phyloP scores from a whole-genome alignment of 2,888 invertebrate genomes.

The Ophion slaviceki region DNA sequence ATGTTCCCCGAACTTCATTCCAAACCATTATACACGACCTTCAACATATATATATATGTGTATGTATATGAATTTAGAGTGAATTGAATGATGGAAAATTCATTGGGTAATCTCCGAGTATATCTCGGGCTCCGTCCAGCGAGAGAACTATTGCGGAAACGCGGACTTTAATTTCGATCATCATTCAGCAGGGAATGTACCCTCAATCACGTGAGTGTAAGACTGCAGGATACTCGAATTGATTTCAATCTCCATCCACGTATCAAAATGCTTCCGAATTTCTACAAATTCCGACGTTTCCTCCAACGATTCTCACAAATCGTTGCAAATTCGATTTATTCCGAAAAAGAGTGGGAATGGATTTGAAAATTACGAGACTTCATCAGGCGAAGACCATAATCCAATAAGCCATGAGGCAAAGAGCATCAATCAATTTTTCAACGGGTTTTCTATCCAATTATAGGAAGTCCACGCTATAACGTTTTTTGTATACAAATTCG shows the following conservation, averaged over 20 bases:
- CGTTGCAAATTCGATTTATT: neutral
- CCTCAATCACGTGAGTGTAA: conserved; percentile 53
- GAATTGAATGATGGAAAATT: conserved; percentile 65
- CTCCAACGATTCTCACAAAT: neutral
- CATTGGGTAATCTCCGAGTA: conserved; percentile 63
- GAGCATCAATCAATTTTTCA: no score
- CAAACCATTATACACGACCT: neutral
- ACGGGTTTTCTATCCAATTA: neutral
- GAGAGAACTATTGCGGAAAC: conserved; percentile 31
- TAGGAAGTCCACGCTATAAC: no score
- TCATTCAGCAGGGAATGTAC: conserved; percentile 57
- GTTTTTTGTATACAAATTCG: neutral
- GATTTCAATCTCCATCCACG: neutral
- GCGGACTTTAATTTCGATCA: conserved; percentile 63
- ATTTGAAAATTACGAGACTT: neutral
- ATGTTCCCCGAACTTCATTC: neutral
- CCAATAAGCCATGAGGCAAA: neutral
- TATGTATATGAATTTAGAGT: conserved; percentile 33
- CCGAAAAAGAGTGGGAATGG: neutral
- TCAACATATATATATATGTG: neutral
- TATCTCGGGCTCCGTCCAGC: conserved; percentile 23
- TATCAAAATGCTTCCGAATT: conserved; percentile 1
- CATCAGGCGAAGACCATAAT: neutral
- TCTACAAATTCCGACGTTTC: neutral
- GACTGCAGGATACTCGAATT: conserved; percentile 31